phyloP scores from a whole-genome alignment of 2,113 vertebrate species.

The Corynorhinus townsendii region DNA sequence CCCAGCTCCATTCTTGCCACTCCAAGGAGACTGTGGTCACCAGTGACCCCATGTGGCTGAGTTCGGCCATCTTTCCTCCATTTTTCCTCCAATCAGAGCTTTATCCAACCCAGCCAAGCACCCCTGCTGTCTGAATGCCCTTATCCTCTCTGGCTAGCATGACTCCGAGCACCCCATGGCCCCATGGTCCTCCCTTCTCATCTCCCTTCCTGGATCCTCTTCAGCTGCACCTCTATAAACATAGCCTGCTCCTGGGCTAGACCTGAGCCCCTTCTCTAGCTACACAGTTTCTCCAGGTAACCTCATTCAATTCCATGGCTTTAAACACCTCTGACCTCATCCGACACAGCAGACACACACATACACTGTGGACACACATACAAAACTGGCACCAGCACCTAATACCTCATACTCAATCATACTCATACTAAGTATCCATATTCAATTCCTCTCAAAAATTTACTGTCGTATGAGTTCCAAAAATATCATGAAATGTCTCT shows the following conservation, averaged over 20 bases:
- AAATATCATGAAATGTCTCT: neutral
- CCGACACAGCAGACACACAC: accelerated
- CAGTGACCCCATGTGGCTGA: neutral
- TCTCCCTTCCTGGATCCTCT: neutral
- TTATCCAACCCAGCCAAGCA: neutral
- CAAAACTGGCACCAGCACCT: neutral
- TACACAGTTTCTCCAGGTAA: neutral
- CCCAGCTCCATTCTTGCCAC: neutral
- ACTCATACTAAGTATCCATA: neutral
- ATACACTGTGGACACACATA: neutral
- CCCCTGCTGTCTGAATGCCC: too few relatives aligned
- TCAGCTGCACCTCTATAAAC: neutral
- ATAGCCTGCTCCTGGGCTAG: neutral
- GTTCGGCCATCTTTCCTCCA: neutral
- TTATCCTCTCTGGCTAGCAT: neutral
- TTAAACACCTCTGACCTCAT: neutral
- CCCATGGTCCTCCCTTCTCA: too few relatives aligned
- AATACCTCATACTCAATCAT: neutral
- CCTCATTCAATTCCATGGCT: neutral
- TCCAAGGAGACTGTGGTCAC: neutral
- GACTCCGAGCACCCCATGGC: neutral
- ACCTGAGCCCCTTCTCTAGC: neutral
- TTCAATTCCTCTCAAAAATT: neutral
- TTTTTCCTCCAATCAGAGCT: too few relatives aligned
- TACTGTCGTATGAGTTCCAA: neutral